Evolutionary conservation across 2,797 vertebrate genomes (phyloP).

Genomic region (Megaceryle alcyon): DNA sequence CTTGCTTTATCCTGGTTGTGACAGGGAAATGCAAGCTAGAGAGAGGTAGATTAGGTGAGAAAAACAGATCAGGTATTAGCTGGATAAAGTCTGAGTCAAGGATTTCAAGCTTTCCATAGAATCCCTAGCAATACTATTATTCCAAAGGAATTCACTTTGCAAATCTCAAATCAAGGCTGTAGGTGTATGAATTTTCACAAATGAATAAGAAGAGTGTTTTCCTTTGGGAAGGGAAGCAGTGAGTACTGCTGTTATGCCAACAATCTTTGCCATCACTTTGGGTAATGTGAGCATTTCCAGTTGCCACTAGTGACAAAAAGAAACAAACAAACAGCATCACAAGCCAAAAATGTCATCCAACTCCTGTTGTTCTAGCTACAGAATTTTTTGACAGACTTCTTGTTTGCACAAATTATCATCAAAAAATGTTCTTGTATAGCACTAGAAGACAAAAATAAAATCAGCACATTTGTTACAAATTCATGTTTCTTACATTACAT

Average conservation of each 20-base stretch:
- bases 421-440: slow-evolving; percentile 14
- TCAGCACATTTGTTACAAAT: not conserved
- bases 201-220: not conserved
- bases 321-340: not conserved
- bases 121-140: not conserved
- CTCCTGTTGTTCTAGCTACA: slow-evolving; percentile 1
- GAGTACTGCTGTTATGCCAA: not conserved
- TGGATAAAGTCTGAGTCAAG: not conserved
- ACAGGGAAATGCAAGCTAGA: not conserved
- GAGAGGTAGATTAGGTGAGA: not conserved
- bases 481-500: slow-evolving; percentile 47
- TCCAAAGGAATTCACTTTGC: not conserved
- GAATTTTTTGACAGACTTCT: slow-evolving; percentile 25
- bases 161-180: not conserved
- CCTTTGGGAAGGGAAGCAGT: not conserved
- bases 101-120: not conserved
- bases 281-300: not conserved
- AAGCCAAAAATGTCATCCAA: not conserved
- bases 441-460: slow-evolving; percentile 49
- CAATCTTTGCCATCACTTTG: not conserved
- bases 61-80: not conserved
- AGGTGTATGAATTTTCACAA: not conserved
- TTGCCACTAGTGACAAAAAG: not conserved
- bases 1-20: not conserved
- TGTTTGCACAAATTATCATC: slow-evolving; percentile 30